A percentile compares a stretch with the other conserved stretches of the same genome.
Conservation (phyloP, 2,888 invertebrate genomes). For the Synanthedon formicaeformis region DNA sequence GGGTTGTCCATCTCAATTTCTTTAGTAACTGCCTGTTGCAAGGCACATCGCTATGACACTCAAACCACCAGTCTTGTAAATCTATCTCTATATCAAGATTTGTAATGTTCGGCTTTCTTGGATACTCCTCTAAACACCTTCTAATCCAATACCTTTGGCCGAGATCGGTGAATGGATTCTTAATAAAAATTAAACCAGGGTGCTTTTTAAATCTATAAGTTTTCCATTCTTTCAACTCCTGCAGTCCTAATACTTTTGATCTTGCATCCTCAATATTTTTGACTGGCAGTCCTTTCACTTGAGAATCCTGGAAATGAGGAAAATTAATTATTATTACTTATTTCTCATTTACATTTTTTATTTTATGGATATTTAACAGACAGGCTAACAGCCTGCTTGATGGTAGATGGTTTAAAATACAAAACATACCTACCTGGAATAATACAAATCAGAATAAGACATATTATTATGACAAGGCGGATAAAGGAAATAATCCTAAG, state of each 20-base stretch:
- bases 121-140: constrained; percentile 81
- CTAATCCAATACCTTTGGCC: constrained; percentile 89
- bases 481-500: no score
- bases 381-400: no score
- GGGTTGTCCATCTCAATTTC: constrained; percentile 89
- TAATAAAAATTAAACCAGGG: constrained; percentile 83
- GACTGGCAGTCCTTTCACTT: constrained; percentile 1
- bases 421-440: no score
- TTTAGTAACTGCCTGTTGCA: constrained; percentile 44
- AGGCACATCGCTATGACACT: constrained; percentile 52
- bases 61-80: constrained; percentile 75
- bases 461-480: no score
- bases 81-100: constrained; percentile 72
- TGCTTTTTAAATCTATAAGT: constrained; percentile 70
- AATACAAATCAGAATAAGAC: no score
- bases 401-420: no score
- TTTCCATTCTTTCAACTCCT: constrained; percentile 67
- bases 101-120: constrained; percentile 77
- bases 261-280: constrained; percentile 18
- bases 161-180: constrained; percentile 82
- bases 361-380: not conserved
- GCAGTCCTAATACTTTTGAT: constrained; percentile 32
- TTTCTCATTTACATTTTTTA: no score
- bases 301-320: no score
- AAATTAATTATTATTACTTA: no score